phyloP scores from a whole-genome alignment of 2,113 vertebrate genomes.

The Tonatia bakeri region DNA sequence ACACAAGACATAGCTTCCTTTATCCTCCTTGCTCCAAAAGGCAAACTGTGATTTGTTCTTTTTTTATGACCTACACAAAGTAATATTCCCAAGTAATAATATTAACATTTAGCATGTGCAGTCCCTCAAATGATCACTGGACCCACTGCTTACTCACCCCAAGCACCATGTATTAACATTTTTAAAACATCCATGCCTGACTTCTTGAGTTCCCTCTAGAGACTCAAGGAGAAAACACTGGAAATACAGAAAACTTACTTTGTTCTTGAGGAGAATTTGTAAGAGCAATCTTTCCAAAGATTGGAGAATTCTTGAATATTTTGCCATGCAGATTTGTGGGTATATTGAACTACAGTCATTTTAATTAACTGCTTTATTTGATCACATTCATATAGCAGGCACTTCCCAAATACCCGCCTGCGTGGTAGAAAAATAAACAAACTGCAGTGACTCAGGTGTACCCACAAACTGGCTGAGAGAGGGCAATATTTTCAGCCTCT shows the following conservation, averaged over 20 bases:
- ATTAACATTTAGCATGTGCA: slow-evolving; percentile 67
- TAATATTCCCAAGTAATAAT: slow-evolving; percentile 59
- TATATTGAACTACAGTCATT: slow-evolving; percentile 11
- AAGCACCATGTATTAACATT: slow-evolving; percentile 54
- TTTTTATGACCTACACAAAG: slow-evolving; percentile 56
- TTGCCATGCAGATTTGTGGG: slow-evolving; percentile 15
- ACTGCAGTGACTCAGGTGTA: not conserved
- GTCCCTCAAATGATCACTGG: not conserved
- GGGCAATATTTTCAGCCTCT: not conserved
- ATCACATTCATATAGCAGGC: not conserved
- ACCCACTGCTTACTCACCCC: slow-evolving; percentile 30
- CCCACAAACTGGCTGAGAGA: not conserved
- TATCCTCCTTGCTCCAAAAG: slow-evolving; percentile 58
- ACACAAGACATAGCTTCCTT: slow-evolving; percentile 54
- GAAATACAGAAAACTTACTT: slow-evolving; percentile 56
- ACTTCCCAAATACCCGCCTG: not conserved
- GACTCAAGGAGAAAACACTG: slow-evolving; percentile 23
- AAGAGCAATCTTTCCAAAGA: slow-evolving; percentile 25
- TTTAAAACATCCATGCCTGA: slow-evolving; percentile 36
- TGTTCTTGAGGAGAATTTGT: slow-evolving; percentile 45
- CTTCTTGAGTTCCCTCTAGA: slow-evolving; percentile 36
- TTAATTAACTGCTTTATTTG: not conserved
- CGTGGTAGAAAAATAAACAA: not conserved
- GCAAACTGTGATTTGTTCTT: slow-evolving; percentile 64
- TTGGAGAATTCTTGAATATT: slow-evolving; percentile 16